phyloP scores from a whole-genome alignment of 92 coral and sea anemone genomes.

The Muricea muricata region DNA sequence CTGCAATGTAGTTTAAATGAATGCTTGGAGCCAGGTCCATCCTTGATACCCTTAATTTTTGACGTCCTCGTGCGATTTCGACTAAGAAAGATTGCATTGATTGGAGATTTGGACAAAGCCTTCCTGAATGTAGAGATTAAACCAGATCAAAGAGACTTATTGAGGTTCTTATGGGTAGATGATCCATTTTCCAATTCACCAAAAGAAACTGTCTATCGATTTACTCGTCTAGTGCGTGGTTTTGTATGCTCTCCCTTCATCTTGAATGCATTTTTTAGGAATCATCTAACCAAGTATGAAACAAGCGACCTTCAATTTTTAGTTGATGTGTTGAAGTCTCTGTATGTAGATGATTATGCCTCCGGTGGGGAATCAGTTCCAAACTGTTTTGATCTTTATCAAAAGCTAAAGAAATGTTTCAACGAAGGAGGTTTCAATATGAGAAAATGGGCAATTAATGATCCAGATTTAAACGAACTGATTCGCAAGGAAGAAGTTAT shows the following conservation, averaged over 20 bases:
- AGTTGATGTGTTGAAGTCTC: background rate
- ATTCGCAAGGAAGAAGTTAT: background rate
- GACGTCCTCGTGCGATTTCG: background rate
- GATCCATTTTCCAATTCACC: conserved; percentile 48
- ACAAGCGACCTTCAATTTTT: conserved; percentile 54
- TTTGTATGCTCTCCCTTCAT: background rate
- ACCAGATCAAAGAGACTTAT: conserved; percentile 40
- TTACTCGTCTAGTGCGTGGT: background rate
- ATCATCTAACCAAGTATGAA: conserved; percentile 47
- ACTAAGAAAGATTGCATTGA: background rate
- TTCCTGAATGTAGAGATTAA: background rate
- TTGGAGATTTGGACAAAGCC: background rate
- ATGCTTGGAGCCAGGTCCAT: background rate
- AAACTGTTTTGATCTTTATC: background rate
- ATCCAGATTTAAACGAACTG: background rate
- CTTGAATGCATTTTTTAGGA: conserved; percentile 27
- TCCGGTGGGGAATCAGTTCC: conserved; percentile 44
- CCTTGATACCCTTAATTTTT: background rate
- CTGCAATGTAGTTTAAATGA: background rate
- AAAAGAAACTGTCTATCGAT: conserved; percentile 12
- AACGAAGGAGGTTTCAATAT: conserved; percentile 44
- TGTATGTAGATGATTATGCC: conserved; percentile 67
- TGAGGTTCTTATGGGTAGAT: conserved; percentile 60
- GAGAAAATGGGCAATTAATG: conserved; percentile 50
- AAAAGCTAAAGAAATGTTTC: conserved; percentile 10